phyloP scores from a whole-genome alignment of 2,797 vertebrate species.

The Poecilia wingei region DNA sequence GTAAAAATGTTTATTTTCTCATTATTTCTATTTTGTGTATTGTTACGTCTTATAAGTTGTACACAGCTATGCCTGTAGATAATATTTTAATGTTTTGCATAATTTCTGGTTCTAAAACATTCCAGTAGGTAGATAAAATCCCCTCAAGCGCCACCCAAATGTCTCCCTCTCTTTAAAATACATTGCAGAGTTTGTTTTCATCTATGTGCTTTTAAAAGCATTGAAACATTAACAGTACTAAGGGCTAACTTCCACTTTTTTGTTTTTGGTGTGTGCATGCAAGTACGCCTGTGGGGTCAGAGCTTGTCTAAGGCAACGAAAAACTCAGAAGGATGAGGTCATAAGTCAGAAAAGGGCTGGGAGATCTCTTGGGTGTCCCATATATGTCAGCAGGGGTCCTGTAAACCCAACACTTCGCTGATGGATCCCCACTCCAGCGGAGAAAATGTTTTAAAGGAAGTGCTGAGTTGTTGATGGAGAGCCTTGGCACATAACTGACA shows the following conservation, averaged over 20 bases:
- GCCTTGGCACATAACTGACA: constrained; percentile 49
- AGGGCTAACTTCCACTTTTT: constrained; percentile 66
- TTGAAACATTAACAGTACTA: constrained; percentile 53
- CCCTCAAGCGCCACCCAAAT: constrained; percentile 25
- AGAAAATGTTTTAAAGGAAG: constrained; percentile 70
- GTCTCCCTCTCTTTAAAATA: constrained; percentile 40
- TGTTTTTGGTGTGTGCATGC: constrained; percentile 9
- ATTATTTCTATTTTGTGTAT: not conserved
- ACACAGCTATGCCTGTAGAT: not conserved
- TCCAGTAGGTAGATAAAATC: constrained; percentile 43
- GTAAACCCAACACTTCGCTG: constrained; percentile 66
- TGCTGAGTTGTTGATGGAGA: constrained; percentile 67
- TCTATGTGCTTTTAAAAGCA: constrained; percentile 41
- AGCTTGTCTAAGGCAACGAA: constrained; percentile 55
- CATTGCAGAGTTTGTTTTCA: constrained; percentile 42
- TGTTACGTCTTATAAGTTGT: not conserved
- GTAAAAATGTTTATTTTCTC: not conserved
- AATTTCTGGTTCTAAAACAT: constrained; percentile 34
- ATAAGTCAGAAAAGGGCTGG: constrained; percentile 47
- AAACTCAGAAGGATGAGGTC: constrained; percentile 64
- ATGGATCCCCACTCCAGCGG: constrained; percentile 62
- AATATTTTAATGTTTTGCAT: constrained; percentile 50
- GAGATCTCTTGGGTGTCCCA: constrained; percentile 64
- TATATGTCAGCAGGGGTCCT: constrained; percentile 69
- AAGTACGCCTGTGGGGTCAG: constrained; percentile 36